Conservation (phyloP, 2,797 vertebrate species). For the Rhinatrema bivittatum region DNA sequence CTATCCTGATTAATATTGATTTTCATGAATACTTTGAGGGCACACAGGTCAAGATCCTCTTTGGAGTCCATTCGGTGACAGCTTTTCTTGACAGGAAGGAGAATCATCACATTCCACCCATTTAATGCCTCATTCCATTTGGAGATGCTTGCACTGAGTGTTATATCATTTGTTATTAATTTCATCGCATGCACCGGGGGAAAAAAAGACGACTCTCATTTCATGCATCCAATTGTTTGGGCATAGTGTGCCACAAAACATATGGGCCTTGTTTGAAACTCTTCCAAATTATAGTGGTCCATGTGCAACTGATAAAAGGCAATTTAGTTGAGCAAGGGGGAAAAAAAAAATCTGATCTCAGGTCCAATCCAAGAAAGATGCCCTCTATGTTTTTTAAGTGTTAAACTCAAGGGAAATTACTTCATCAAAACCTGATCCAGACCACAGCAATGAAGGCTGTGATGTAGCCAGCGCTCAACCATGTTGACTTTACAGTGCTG, state of each 20-base stretch:
- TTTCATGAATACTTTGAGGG: not conserved
- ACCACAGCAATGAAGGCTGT: conserved; percentile 49
- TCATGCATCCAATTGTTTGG: conserved; percentile 34
- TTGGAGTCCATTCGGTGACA: not conserved
- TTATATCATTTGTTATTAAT: conserved; percentile 41
- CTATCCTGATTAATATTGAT: not conserved
- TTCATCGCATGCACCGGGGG: conserved; percentile 23
- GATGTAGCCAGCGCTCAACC: conserved; percentile 51
- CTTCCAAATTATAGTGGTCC: conserved; percentile 37
- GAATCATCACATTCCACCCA: not conserved
- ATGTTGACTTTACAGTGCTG: conserved; percentile 75
- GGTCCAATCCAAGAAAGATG: conserved; percentile 40
- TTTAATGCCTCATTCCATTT: not conserved
- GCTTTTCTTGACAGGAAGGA: not conserved
- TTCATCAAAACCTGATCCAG: conserved; percentile 71
- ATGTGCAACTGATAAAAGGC: conserved; percentile 60
- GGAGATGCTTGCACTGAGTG: conserved; percentile 1
- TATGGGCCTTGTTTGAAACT: conserved; percentile 49
- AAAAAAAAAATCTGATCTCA: conserved; percentile 5
- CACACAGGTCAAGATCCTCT: not conserved
- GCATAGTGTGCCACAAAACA: conserved; percentile 39
- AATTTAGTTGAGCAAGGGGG: conserved; percentile 28
- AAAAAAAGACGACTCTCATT: conserved; percentile 24
- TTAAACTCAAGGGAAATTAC: conserved; percentile 79
- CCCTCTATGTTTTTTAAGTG: conserved; percentile 63